Percentiles rank a stretch among this genome's conserved stretches.
Conservation (phyloP, 2,113 vertebrate genomes). For the Rousettus leschenaultii region DNA sequence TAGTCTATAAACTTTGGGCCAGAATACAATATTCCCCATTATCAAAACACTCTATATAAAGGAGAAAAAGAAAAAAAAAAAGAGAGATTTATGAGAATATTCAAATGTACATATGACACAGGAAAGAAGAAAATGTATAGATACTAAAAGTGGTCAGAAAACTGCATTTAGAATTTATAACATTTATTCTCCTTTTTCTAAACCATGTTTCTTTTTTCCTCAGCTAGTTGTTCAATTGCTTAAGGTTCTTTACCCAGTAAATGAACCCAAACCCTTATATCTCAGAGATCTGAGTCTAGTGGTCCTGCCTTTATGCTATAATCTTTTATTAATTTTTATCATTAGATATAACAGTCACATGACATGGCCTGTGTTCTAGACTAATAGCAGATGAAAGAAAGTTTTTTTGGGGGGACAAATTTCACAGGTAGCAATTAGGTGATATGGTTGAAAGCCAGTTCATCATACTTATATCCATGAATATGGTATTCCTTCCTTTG, state of each 20-base stretch:
- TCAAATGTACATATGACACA: not conserved
- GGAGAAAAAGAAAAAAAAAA: not conserved
- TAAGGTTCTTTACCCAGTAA: not conserved
- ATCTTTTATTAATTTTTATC: not conserved
- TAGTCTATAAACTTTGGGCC: not conserved
- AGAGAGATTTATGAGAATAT: not conserved
- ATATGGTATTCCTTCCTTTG: not conserved
- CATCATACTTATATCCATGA: not conserved
- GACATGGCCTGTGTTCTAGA: not conserved
- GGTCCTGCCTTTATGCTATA: not conserved
- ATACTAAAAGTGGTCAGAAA: not conserved
- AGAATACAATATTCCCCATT: not conserved
- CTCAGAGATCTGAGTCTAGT: not conserved
- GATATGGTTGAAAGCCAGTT: not conserved
- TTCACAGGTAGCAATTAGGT: not conserved
- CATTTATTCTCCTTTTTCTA: not conserved
- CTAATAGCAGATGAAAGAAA: not conserved
- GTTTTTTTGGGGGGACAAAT: not conserved
- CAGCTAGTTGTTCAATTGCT: not conserved
- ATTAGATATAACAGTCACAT: not conserved
- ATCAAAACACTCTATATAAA: not conserved
- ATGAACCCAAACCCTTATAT: not conserved
- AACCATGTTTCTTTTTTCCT: not conserved
- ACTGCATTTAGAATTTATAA: not conserved
- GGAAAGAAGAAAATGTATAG: not conserved